A percentile compares a stretch with the other conserved stretches of the same genome.
Conservation (phyloP, 2,797 vertebrate genomes). For the Poliocrania exsul region DNA sequence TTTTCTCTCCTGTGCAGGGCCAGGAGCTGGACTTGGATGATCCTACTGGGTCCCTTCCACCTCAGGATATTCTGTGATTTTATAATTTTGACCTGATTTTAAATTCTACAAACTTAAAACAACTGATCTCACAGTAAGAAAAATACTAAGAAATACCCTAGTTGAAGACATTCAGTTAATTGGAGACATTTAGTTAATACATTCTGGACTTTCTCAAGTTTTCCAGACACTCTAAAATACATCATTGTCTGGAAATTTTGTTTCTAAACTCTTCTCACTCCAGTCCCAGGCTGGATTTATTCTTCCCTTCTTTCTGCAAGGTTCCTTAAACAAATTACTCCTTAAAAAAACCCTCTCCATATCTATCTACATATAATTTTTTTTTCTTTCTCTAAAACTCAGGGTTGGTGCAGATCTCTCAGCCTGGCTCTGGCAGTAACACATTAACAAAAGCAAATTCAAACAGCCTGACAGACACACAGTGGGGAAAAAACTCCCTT, state of each 20-base stretch:
- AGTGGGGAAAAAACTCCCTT: too few species aligned
- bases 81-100: neutral
- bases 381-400: neutral
- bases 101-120: neutral
- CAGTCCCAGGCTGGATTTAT: neutral
- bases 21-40: neutral
- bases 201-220: neutral
- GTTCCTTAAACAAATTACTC: neutral
- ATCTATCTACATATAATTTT: neutral
- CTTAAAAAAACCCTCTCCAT: neutral
- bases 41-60: neutral
- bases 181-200: neutral
- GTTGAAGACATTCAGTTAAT: neutral
- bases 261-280: neutral
- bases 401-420: neutral
- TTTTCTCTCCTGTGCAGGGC: neutral
- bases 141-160: rapidly evolving
- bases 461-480: neutral
- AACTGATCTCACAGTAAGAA: neutral
- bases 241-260: neutral
- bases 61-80: neutral
- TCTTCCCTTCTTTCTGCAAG: neutral
- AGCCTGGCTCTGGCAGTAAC: neutral
- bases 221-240: neutral
- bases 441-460: neutral